phyloP scores from a whole-genome alignment of 2,888 invertebrate genomes.

The Timema cristinae region DNA sequence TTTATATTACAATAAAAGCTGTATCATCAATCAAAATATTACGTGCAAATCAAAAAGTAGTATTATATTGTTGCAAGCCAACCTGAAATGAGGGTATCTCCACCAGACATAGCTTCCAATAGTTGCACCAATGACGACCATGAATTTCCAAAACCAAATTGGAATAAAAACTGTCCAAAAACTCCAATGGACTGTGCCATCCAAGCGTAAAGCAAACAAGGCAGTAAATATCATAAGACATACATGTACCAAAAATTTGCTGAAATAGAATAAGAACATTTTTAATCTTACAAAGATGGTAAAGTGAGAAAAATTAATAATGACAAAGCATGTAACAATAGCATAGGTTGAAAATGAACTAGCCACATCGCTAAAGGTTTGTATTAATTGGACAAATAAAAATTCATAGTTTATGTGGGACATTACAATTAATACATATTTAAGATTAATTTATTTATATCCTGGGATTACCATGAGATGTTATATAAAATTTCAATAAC shows the following conservation, averaged over 20 bases:
- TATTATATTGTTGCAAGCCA: conserved; percentile 29
- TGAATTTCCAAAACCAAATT: conserved; percentile 95
- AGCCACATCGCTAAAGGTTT: no score
- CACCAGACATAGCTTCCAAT: conserved; percentile 95
- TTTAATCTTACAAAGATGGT: background rate
- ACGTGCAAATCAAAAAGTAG: conserved; percentile 20
- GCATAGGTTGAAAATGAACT: no score
- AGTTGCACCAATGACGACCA: conserved; percentile 85
- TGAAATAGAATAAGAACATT: conserved; percentile 51
- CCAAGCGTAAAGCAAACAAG: conserved; percentile 84
- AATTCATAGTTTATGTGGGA: no score
- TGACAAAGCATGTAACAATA: no score
- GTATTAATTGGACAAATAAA: no score
- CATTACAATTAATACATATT: no score
- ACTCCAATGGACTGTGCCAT: conserved; percentile 85
- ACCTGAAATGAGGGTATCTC: conserved; percentile 93
- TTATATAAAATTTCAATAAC: no score
- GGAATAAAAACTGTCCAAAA: conserved; percentile 96
- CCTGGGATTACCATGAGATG: no score
- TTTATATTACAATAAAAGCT: conserved; percentile 1
- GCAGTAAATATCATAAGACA: conserved; percentile 89
- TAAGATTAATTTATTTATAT: no score
- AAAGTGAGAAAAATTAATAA: no score
- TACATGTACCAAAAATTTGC: conserved; percentile 95
- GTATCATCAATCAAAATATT: background rate